These are phyloP conservation scores for Colletes gigas DNA, from an alignment of 1,140 invertebrate species.

Conservation along the genomic window DNA sequence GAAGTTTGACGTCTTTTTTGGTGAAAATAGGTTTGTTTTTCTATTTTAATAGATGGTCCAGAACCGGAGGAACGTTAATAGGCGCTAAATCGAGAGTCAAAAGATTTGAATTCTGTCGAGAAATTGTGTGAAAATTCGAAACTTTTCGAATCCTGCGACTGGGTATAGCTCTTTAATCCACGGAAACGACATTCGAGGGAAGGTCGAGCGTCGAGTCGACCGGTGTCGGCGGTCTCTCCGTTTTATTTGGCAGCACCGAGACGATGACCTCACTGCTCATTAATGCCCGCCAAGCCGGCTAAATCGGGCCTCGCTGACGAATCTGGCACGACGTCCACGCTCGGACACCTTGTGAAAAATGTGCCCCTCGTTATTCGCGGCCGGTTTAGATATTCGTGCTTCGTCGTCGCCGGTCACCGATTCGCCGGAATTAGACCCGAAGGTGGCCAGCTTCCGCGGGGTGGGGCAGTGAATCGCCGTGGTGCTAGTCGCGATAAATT, in stretches of 20 bases:
- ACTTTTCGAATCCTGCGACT: too few species aligned
- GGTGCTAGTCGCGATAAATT: too few species aligned
- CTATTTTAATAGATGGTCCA: too few species aligned
- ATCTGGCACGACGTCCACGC: slow-evolving; percentile 46
- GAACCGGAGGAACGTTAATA: too few species aligned
- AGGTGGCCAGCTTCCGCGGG: background rate
- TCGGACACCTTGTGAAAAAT: slow-evolving; percentile 43
- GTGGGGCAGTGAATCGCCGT: too few species aligned
- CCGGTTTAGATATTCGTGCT: background rate
- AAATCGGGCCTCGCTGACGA: slow-evolving; percentile 50
- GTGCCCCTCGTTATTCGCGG: slow-evolving; percentile 4
- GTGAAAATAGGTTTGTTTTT: too few species aligned
- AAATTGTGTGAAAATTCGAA: too few species aligned
- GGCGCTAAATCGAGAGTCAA: too few species aligned
- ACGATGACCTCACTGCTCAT: slow-evolving; percentile 54
- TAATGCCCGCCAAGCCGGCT: slow-evolving; percentile 40
- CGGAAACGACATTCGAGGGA: slow-evolving; percentile 19
- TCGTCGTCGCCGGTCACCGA: slow-evolving; percentile 1
- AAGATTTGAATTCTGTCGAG: too few species aligned
- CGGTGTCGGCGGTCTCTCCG: slow-evolving; percentile 22
- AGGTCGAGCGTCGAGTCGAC: background rate
- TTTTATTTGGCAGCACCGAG: slow-evolving; percentile 49
- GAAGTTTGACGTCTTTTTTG: too few species aligned
- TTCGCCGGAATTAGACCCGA: slow-evolving; percentile 4
- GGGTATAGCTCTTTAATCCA: background rate